These are phyloP conservation scores for Nomia melanderi DNA, from an alignment of 1,140 invertebrate species.

Conservation along the genomic window DNA sequence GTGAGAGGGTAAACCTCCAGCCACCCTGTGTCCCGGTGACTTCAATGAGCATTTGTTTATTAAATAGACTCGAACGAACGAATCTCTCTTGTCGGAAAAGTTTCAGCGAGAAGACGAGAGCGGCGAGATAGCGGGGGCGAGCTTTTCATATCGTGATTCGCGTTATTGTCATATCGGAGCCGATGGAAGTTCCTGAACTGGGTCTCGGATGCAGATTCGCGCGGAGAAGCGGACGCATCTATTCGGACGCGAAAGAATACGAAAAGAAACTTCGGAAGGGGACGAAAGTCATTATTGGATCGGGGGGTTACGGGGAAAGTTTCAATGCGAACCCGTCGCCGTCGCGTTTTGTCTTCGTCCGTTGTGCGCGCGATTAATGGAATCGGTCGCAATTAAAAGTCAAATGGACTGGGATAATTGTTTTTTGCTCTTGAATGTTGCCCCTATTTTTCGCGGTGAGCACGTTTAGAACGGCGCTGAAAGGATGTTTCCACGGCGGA, in stretches of 20 bases:
- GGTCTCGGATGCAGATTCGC: slow-evolving; percentile 46
- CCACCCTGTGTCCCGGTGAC: neutral
- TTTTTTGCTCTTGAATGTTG: too few relatives aligned
- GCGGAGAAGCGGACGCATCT: slow-evolving; percentile 39
- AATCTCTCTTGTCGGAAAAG: neutral
- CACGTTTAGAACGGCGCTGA: too few relatives aligned
- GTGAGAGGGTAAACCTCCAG: neutral
- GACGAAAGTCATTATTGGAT: slow-evolving; percentile 49
- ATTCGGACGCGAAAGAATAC: slow-evolving; percentile 49
- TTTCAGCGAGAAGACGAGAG: too few relatives aligned
- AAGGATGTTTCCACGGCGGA: too few relatives aligned
- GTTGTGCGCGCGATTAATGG: neutral
- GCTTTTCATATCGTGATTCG: neutral
- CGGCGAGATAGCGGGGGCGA: too few relatives aligned
- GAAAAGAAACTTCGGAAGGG: slow-evolving; percentile 31
- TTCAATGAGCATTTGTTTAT: slow-evolving; percentile 4
- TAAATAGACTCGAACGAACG: neutral
- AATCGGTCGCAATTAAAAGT: neutral
- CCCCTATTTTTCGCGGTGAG: too few relatives aligned
- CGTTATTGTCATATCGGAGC: slow-evolving; percentile 33
- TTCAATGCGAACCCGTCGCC: slow-evolving; percentile 2
- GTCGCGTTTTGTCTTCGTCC: neutral
- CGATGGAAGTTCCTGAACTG: slow-evolving; percentile 14
- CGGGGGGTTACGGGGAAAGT: neutral
- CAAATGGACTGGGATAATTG: neutral